Percentiles rank a stretch among this genome's conserved stretches.
Conservation (phyloP, 2,113 vertebrate species). For the Mionectes macconnelli region DNA sequence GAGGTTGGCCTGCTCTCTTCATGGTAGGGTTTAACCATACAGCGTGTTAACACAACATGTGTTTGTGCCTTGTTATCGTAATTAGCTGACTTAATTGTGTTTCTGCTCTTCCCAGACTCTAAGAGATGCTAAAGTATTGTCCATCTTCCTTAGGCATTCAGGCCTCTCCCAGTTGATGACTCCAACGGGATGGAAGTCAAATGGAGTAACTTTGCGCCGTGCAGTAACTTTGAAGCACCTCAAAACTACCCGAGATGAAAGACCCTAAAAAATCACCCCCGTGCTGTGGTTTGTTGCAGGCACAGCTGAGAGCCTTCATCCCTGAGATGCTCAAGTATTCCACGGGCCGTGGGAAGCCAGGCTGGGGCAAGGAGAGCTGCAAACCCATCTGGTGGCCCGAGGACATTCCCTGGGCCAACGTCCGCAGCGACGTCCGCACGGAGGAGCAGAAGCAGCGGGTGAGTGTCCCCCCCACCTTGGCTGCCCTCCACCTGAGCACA, state of each 20-base stretch:
- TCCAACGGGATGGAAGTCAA: background rate
- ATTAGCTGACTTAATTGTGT: background rate
- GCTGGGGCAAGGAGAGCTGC: constrained; percentile 99
- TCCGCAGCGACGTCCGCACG: constrained; percentile 94
- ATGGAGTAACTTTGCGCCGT: too few relatives aligned
- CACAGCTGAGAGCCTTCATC: constrained; percentile 97
- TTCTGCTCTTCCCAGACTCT: background rate
- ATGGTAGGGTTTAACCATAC: background rate
- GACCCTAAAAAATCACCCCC: background rate
- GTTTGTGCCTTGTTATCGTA: background rate
- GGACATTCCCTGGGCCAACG: constrained; percentile 98
- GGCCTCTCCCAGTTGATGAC: background rate
- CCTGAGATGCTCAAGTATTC: constrained; percentile 99
- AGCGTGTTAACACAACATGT: rapidly evolving
- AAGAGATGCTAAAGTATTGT: rapidly evolving
- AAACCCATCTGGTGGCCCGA: constrained; percentile 98
- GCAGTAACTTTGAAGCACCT: rapidly evolving
- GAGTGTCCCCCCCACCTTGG: background rate
- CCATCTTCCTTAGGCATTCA: background rate
- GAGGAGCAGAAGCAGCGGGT: constrained; percentile 98
- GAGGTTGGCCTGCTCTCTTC: background rate
- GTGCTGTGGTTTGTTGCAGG: constrained; percentile 67
- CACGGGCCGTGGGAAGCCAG: constrained; percentile 94
- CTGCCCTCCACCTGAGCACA: rapidly evolving
- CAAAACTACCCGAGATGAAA: rapidly evolving